phyloP scores from a whole-genome alignment of 2,888 invertebrate genomes.

The Macropis europaea region DNA sequence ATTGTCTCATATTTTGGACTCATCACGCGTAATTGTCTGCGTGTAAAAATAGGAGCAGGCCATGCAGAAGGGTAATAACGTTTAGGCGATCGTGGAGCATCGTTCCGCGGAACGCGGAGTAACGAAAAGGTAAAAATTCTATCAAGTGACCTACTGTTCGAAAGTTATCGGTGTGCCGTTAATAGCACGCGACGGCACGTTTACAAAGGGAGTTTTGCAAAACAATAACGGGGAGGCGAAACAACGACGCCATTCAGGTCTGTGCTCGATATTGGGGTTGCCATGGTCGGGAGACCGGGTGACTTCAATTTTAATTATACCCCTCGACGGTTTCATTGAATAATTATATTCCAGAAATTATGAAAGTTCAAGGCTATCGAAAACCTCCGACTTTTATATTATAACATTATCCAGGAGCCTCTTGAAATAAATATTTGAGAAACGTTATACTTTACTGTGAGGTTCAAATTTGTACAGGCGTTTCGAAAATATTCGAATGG shows the following conservation, averaged over 20 bases:
- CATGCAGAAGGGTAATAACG: not conserved
- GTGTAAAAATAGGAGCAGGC: not conserved
- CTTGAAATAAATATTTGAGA: no score
- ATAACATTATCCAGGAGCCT: no score
- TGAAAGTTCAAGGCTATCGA: no score
- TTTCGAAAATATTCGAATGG: no score
- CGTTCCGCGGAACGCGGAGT: not conserved
- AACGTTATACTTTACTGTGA: no score
- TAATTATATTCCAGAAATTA: no score
- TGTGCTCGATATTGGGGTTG: not conserved
- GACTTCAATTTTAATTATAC: no score
- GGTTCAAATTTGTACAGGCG: no score
- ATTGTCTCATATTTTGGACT: no score
- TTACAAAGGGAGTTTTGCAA: slow-evolving; percentile 8
- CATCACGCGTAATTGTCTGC: no score
- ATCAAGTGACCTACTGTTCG: not conserved
- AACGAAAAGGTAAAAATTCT: not conserved
- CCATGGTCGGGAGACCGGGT: not conserved
- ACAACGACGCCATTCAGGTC: slow-evolving; percentile 5
- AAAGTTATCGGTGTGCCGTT: slow-evolving; percentile 30
- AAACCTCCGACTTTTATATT: no score
- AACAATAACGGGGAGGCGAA: slow-evolving; percentile 15
- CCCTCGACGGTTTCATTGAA: no score
- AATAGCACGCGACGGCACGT: slow-evolving; percentile 6
- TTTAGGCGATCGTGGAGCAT: not conserved